These are phyloP conservation scores for Tubulanus polymorphus DNA, from an alignment of 2,888 invertebrate genomes.

Conservation along the genomic window DNA sequence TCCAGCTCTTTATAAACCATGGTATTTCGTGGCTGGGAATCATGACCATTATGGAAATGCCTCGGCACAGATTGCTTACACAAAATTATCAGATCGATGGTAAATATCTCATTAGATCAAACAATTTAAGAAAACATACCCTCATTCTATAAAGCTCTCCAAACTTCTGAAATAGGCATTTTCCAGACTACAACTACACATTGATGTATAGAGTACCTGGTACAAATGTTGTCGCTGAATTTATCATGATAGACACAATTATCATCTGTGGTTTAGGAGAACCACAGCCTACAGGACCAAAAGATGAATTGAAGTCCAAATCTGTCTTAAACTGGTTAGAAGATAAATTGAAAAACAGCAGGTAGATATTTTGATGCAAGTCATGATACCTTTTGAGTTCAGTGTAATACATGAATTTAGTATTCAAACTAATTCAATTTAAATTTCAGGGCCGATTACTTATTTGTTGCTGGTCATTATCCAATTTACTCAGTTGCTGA, in stretches of 20 bases:
- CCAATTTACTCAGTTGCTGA: constrained; percentile 49
- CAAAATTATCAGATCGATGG: constrained; percentile 46
- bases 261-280: constrained; percentile 53
- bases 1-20: constrained; percentile 43
- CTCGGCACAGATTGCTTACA: constrained; percentile 55
- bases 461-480: constrained; percentile 51
- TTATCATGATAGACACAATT: constrained; percentile 57
- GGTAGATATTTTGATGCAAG: constrained; percentile 27
- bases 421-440: background rate
- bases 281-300: constrained; percentile 33
- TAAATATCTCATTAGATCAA: constrained; percentile 20
- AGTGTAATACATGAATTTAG: background rate
- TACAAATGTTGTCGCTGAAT: constrained; percentile 39
- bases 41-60: constrained; percentile 58
- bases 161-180: constrained; percentile 47
- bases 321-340: constrained; percentile 54
- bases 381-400: too few relatives aligned
- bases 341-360: constrained; percentile 37
- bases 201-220: constrained; percentile 40
- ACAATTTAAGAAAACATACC: background rate
- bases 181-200: constrained; percentile 54
- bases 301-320: constrained; percentile 26
- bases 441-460: constrained; percentile 40
- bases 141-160: background rate
- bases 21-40: constrained; percentile 57